A percentile compares a stretch with the other conserved stretches of the same genome.
phyloP scores from a whole-genome alignment of 35 echinoderm and acorn worm species.

The Lytechinus variegatus region DNA sequence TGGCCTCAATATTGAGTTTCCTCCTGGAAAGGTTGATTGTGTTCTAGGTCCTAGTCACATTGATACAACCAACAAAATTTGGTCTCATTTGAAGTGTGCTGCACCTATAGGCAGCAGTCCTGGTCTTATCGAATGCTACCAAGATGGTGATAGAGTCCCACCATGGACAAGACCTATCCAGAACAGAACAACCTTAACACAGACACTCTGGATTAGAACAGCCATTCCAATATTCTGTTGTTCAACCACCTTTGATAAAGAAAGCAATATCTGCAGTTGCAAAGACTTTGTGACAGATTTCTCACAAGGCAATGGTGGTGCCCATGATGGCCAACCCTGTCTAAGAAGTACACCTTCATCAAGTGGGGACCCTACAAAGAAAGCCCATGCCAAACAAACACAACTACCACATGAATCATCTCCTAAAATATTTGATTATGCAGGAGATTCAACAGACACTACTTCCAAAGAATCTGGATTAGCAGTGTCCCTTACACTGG shows the following conservation, averaged over 20 bases:
- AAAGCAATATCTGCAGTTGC: background rate
- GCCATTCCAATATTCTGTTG: background rate
- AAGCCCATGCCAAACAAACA: background rate
- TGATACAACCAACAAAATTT: background rate
- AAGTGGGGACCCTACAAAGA: background rate
- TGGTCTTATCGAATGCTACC: background rate
- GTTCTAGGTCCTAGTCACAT: background rate
- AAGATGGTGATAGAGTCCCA: background rate
- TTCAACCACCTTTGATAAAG: background rate
- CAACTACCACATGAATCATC: background rate
- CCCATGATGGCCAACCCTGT: background rate
- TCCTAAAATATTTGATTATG: background rate
- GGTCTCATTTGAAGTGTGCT: background rate
- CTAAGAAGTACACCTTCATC: background rate
- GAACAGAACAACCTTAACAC: background rate
- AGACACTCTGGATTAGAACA: background rate
- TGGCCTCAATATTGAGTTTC: background rate
- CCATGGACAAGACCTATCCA: constrained; percentile 12
- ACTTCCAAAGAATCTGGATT: background rate
- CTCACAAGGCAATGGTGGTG: background rate
- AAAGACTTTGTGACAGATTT: background rate
- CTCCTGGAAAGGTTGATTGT: background rate
- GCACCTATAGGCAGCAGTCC: background rate
- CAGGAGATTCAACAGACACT: background rate
- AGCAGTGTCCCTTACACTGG: background rate